A percentile compares a stretch with the other conserved stretches of the same genome.
phyloP scores from a whole-genome alignment of 2,888 invertebrate genomes.

The Anthophora plumipes region DNA sequence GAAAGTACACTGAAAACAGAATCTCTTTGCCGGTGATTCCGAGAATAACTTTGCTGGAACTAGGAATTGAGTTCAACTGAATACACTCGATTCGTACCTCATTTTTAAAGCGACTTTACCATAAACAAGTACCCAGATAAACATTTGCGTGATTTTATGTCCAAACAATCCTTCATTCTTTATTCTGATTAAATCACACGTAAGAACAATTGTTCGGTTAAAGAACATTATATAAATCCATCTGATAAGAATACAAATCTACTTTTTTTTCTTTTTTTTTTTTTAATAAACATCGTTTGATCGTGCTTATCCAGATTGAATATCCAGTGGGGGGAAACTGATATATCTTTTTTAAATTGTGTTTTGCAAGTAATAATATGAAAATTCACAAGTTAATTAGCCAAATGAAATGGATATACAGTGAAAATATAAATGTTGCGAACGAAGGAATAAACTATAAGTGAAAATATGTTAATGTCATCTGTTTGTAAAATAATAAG shows the following conservation, averaged over 20 bases:
- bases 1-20: neutral
- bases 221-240: neutral
- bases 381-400: neutral
- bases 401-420: neutral
- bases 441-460: too few species aligned
- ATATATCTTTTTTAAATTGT: too few species aligned
- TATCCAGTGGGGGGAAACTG: too few species aligned
- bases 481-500: too few species aligned
- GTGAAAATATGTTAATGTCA: too few species aligned
- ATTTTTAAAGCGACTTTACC: constrained; percentile 32
- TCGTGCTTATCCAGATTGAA: neutral
- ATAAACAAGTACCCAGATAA: neutral
- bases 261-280: neutral
- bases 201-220: neutral
- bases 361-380: neutral
- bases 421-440: too few species aligned
- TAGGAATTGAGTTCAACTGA: neutral
- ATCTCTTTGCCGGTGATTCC: neutral
- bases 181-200: neutral
- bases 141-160: neutral
- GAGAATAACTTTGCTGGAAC: neutral
- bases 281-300: constrained; percentile 10
- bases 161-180: neutral
- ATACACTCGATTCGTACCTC: neutral
- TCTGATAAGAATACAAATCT: neutral